Base-by-base conservation (phyloP, 2,797 vertebrate genomes). In the Netta rufina region DNA sequence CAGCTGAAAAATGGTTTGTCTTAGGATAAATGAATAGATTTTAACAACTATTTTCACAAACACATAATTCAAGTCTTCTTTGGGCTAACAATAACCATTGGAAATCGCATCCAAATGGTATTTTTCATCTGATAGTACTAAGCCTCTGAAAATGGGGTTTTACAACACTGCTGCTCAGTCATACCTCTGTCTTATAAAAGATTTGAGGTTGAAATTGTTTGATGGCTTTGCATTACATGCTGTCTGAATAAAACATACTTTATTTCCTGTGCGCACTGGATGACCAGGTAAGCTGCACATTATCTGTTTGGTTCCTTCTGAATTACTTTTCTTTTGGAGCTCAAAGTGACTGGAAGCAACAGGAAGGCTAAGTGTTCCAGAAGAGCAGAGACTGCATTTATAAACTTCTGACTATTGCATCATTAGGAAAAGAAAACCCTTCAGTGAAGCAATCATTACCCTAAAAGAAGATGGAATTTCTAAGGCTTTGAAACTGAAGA, bases 231-330 rank as follows among this genome's bases (percentile, higher is more conserved):
- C 74, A 86, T 91, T 94, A 61, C 43, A 65, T 61, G 56, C 33
- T 76, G 57, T 38, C 88, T 96, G 90, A 96, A 96, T 92, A 94
- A 96, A 96, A 85, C 64, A 92, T 94, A 84, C 89, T 95, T 87
- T 86, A 94, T 90, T 91, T 74, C 60, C 88, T 94, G 88, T 91
- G 60, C 90, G 90, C 49, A 57, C 73, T 93, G 82, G 51, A 90
- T 91, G 82, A 43, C 79, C 87, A 90, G 65, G 79, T 93, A 95
- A 96, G 76, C 69, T 91, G 33, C 81, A 67, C 51, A 27, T 81
- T 86, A 72, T 57, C 71, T 90, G 2, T 70, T 81, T 87, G 77
- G 81, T 72, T 45, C 86, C 72, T 87, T 62, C 39, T 89, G 96
- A 83, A 90, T 96, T 71, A 76, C 74, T 97, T 95, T 89, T 65